phyloP scores from a whole-genome alignment of 2,888 invertebrate species.

The Steinernema hermaphroditum region DNA sequence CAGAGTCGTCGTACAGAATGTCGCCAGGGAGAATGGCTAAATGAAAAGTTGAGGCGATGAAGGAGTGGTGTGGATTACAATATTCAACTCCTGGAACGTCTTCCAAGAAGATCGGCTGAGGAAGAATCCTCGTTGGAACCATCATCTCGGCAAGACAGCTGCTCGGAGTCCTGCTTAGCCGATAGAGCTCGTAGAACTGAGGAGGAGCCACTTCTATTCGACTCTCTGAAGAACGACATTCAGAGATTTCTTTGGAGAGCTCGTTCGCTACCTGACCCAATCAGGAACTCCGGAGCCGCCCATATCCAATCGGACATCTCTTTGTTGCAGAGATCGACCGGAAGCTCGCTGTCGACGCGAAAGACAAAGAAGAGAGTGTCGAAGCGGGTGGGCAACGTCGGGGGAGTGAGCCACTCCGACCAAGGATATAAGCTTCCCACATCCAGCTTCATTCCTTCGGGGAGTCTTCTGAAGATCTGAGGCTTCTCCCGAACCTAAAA shows the following conservation, averaged over 20 bases:
- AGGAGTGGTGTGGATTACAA: neutral
- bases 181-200: slow-evolving; percentile 59
- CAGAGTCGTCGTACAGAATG: neutral
- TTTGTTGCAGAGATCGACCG: slow-evolving; percentile 29
- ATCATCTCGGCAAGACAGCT: neutral
- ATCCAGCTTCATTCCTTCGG: slow-evolving; percentile 39
- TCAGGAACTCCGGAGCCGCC: slow-evolving; percentile 37
- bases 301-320: slow-evolving; percentile 49
- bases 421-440: slow-evolving; percentile 52
- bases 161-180: slow-evolving; percentile 37
- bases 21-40: slow-evolving; percentile 25
- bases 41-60: neutral
- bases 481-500: slow-evolving; percentile 42
- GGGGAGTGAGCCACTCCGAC: slow-evolving; percentile 60
- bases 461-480: slow-evolving; percentile 24
- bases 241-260: neutral
- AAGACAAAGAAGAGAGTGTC: slow-evolving; percentile 58
- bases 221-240: neutral
- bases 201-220: slow-evolving; percentile 37
- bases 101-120: neutral
- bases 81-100: neutral
- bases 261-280: neutral
- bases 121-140: neutral
- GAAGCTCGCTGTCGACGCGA: slow-evolving; percentile 42
- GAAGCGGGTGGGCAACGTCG: slow-evolving; percentile 32